phyloP scores from a whole-genome alignment of 23 tunicate species.

The Diplosoma virens region DNA sequence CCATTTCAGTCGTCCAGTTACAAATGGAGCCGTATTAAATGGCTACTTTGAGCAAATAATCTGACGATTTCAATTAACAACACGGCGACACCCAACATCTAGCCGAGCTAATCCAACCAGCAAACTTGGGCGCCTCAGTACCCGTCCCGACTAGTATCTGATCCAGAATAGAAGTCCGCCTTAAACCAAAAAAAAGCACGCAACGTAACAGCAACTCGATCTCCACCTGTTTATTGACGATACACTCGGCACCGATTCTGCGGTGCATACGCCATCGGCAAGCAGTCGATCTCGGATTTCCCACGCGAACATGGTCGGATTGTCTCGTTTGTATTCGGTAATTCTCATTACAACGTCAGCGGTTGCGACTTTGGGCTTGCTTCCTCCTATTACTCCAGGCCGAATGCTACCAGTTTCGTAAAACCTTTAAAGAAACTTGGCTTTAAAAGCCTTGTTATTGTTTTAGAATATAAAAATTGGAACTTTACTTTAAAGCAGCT shows the following conservation, averaged over 20 bases:
- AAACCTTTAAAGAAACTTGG: slow-evolving; percentile 37
- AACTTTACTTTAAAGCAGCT: no score
- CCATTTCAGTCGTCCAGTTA: no score
- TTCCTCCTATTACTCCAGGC: slow-evolving; percentile 96
- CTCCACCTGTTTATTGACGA: slow-evolving; percentile 97
- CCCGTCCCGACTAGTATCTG: no score
- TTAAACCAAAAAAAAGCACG: no score
- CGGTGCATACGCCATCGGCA: slow-evolving; percentile 64
- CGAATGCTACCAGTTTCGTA: slow-evolving; percentile 95
- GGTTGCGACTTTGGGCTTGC: slow-evolving; percentile 96
- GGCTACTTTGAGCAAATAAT: no score
- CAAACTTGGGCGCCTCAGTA: no score
- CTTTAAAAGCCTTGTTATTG: background rate
- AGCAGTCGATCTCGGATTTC: slow-evolving; percentile 83
- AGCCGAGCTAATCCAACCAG: no score
- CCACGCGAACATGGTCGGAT: slow-evolving; percentile 99
- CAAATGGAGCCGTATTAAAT: no score
- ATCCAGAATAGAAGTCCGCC: no score
- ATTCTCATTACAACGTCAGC: slow-evolving; percentile 76
- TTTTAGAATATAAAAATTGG: background rate
- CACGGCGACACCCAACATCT: no score
- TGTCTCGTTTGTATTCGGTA: slow-evolving; percentile 87
- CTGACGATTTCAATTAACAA: no score
- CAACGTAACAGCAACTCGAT: no score
- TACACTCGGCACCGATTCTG: slow-evolving; percentile 82